A percentile compares a stretch with the other conserved stretches of the same genome.
Evolutionary conservation across 2,113 vertebrate genomes (phyloP).

Genomic region (Brienomyrus longianalis): DNA sequence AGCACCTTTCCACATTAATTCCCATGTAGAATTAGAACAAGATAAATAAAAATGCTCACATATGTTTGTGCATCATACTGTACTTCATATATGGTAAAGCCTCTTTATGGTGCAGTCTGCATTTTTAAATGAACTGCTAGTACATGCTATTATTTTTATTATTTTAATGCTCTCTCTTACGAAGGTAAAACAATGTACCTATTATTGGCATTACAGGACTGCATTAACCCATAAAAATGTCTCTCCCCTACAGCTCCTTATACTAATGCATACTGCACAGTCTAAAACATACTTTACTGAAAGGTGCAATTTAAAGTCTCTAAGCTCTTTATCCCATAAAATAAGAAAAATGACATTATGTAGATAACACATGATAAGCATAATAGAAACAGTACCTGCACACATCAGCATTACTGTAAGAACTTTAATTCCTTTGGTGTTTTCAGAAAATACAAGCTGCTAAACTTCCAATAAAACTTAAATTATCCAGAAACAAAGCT

Average conservation of each 20-base stretch:
- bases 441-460: constrained; percentile 35
- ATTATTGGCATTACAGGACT: not conserved
- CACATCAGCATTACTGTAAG: constrained; percentile 42
- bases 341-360: not conserved
- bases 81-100: not conserved
- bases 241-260: not conserved
- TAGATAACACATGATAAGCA: not conserved
- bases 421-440: constrained; percentile 65
- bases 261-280: not conserved
- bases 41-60: not conserved
- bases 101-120: not conserved
- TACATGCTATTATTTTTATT: not conserved
- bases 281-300: not conserved
- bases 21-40: not conserved
- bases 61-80: not conserved
- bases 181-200: not conserved
- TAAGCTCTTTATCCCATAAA: not conserved
- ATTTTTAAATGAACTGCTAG: not conserved
- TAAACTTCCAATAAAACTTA: constrained; percentile 31
- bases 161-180: not conserved
- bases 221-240: not conserved
- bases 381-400: not conserved
- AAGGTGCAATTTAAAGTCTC: not conserved
- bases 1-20: not conserved
- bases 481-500: constrained; percentile 21